phyloP scores from a whole-genome alignment of 1,140 invertebrate genomes.

The Drosophila watanabei region DNA sequence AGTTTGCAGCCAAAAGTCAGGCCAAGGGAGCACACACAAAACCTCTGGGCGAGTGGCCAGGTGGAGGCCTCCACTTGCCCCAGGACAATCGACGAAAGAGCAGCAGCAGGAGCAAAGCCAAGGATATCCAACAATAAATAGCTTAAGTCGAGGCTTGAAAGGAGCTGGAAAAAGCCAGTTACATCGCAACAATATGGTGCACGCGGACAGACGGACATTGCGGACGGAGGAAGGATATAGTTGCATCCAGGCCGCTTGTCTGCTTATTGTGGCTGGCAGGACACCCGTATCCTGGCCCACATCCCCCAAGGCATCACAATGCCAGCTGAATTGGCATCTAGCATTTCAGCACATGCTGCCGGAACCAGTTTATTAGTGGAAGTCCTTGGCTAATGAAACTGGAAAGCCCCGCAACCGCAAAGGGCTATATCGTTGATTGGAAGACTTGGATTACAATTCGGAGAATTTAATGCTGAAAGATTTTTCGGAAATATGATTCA shows the following conservation, averaged over 20 bases:
- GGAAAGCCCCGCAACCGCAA: neutral
- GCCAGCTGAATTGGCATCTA: neutral
- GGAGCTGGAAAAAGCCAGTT: constrained; percentile 11
- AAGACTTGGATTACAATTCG: neutral
- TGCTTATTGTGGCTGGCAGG: neutral
- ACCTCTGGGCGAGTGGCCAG: neutral
- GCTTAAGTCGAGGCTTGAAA: constrained; percentile 4
- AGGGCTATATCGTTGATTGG: constrained; percentile 1
- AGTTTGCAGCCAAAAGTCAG: constrained; percentile 10
- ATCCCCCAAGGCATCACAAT: neutral
- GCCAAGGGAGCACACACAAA: neutral
- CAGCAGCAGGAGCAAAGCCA: constrained; percentile 8
- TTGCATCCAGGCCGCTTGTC: constrained; percentile 5
- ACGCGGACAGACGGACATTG: neutral
- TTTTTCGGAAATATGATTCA: neutral
- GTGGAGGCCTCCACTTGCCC: constrained; percentile 1
- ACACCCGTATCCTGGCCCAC: neutral
- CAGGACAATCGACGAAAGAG: constrained; percentile 16
- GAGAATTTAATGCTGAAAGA: neutral
- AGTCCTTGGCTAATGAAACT: neutral
- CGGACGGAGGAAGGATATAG: neutral
- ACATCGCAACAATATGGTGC: neutral
- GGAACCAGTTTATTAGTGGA: neutral
- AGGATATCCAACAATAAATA: constrained; percentile 38
- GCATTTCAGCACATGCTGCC: neutral